phyloP scores from a whole-genome alignment of 2,888 invertebrate genomes.

The Acleris emargana region DNA sequence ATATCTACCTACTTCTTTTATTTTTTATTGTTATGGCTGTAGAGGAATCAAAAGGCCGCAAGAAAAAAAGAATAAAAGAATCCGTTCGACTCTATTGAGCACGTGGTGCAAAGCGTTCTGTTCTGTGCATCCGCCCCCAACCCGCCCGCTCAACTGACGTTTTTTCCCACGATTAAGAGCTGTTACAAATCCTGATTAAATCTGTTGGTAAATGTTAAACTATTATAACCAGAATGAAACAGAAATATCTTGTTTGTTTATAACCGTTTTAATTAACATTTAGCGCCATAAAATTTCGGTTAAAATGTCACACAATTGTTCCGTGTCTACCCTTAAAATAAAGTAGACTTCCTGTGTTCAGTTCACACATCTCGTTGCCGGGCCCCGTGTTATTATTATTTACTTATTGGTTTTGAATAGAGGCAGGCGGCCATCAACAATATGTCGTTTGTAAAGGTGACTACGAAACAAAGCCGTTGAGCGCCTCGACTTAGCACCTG shows the following conservation, averaged over 20 bases:
- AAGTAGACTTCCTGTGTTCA: slow-evolving; percentile 74
- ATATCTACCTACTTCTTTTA: slow-evolving; percentile 23
- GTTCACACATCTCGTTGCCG: slow-evolving; percentile 73
- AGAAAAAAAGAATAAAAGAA: slow-evolving; percentile 42
- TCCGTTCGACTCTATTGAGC: slow-evolving; percentile 58
- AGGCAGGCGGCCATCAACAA: slow-evolving; percentile 77
- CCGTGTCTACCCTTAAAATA: slow-evolving; percentile 57
- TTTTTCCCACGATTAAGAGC: slow-evolving; percentile 75
- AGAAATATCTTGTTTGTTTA: slow-evolving; percentile 4
- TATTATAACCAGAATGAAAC: slow-evolving; percentile 19
- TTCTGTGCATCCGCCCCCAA: slow-evolving; percentile 68
- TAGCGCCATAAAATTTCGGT: slow-evolving; percentile 22
- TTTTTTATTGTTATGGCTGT: slow-evolving; percentile 25
- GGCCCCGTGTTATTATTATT: slow-evolving; percentile 77
- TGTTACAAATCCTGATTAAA: slow-evolving; percentile 56
- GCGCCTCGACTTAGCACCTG: slow-evolving; percentile 74
- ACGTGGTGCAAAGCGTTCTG: slow-evolving; percentile 67
- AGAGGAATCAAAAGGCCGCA: slow-evolving; percentile 25
- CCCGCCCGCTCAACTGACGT: slow-evolving; percentile 64
- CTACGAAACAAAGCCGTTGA: slow-evolving; percentile 80
- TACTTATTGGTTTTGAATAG: slow-evolving; percentile 78
- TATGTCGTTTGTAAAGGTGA: slow-evolving; percentile 79
- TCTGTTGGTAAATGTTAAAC: slow-evolving; percentile 19
- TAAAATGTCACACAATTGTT: slow-evolving; percentile 33
- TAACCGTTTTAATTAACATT: slow-evolving; percentile 2